phyloP scores from a whole-genome alignment of 2,113 vertebrate species.

The Lagopus leucura region DNA sequence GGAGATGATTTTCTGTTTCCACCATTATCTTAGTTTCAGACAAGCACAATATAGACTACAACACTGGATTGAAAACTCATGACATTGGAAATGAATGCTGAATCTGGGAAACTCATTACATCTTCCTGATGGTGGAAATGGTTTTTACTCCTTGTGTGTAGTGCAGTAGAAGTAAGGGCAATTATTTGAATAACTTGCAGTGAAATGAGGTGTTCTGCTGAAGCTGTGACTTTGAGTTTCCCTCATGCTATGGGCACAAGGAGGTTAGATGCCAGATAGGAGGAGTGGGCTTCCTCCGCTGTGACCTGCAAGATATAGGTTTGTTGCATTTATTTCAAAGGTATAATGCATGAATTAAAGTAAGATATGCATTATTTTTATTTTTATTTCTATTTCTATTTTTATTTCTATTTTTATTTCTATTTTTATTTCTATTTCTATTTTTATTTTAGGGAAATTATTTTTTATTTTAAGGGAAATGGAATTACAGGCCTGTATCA shows the following conservation, averaged over 20 bases:
- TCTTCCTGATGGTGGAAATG: neutral
- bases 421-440: no score
- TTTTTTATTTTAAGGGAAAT: neutral
- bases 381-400: no score
- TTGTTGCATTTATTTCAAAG: neutral
- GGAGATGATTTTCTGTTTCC: neutral
- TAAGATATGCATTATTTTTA: neutral
- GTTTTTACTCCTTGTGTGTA: neutral
- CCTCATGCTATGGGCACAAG: neutral
- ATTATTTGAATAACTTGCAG: neutral
- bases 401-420: no score
- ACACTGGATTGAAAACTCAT: neutral
- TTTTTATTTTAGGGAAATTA: no score
- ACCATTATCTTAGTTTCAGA: neutral
- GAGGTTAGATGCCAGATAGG: neutral
- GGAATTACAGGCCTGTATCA: neutral
- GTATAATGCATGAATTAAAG: neutral
- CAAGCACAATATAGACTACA: neutral
- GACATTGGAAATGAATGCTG: neutral
- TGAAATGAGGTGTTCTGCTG: neutral
- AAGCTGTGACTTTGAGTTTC: neutral
- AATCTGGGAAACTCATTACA: neutral
- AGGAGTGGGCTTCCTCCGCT: neutral
- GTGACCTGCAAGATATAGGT: neutral
- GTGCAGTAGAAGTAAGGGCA: neutral